Evolutionary conservation across 1,140 invertebrate species (phyloP), one percentile per base, ranked within the genome.

Genomic region (Drosophila truncata): DNA sequence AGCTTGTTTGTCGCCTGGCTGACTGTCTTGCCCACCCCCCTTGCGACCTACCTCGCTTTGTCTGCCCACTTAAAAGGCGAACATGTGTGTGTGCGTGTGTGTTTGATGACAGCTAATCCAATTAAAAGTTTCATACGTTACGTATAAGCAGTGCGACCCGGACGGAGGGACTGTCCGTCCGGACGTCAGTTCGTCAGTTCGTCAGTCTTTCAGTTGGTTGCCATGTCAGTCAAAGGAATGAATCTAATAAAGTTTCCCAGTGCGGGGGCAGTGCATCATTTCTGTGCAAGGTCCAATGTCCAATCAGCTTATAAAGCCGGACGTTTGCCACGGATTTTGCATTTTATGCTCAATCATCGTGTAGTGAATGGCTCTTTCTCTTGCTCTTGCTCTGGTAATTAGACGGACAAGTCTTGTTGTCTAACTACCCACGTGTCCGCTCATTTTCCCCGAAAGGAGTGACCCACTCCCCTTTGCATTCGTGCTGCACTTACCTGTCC

Each of bases 401-500:
- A 72, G 70, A 31, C 39, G 13, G 18, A 14, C 10, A 31, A 35
- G 33, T 11, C 33, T 9, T 10, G 35, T 29, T 49, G n/a, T 23
- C 27, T 29, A 41, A 49, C 20, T 3, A 16, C 35, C 29, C 52
- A 73, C 70, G 70, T 73, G 67, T 20, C 35, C 8, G 49, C n/a
- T 8, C 27, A 18, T 6, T 31, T 13, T 33, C 2, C 2, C 16
- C 18, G 8, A 23, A 37, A 23, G 25, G 20, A 59, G n/a, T 11
- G n/a, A n/a, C 27, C 18, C 27, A 25, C 9, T n/a, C 11, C 13
- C 33, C 9, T 6, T 59, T 1, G 11, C 13, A 14, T 14, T 31
- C 62, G 13, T 41, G 41, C 4, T 57, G 20, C 50, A 54, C 88
- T 92, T 87, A 93, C 92, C 92, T 94, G 86, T 95, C 95, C 71